Evolutionary conservation across 2,888 invertebrate species (phyloP).

Genomic region (Epicampocera succincta): DNA sequence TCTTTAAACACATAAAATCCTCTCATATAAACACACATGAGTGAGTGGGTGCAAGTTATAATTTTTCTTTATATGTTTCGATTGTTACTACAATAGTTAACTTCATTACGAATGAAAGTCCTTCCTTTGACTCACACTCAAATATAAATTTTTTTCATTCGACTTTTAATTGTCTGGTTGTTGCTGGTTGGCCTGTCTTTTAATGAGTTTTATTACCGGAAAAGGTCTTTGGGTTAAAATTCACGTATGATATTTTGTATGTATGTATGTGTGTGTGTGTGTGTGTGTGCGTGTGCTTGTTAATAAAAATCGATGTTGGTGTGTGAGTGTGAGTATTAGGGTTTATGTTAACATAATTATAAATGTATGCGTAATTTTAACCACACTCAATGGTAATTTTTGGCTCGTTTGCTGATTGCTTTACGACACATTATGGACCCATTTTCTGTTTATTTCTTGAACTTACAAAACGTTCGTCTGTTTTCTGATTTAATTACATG

Average conservation of each 20-base stretch:
- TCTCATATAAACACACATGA: conserved; percentile 9
- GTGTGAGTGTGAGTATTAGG: neutral
- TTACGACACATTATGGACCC: conserved; percentile 78
- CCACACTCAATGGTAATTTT: conserved; percentile 72
- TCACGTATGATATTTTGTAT: neutral
- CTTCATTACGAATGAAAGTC: conserved; percentile 56
- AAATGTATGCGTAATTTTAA: conserved; percentile 71
- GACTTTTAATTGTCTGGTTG: conserved; percentile 65
- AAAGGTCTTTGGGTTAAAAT: conserved; percentile 34
- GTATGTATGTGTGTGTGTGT: neutral
- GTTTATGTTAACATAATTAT: conserved; percentile 70
- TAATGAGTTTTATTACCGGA: conserved; percentile 62
- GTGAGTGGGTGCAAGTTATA: conserved; percentile 9
- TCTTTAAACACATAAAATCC: conserved; percentile 22
- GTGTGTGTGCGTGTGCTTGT: conserved; percentile 3
- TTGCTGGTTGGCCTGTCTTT: conserved; percentile 47
- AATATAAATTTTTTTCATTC: conserved; percentile 49
- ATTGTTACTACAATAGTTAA: conserved; percentile 52
- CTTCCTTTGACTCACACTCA: conserved; percentile 25
- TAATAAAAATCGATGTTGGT: conserved; percentile 17
- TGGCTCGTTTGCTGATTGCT: conserved; percentile 78
- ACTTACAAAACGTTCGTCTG: conserved; percentile 5
- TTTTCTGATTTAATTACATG: conserved; percentile 16
- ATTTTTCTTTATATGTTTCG: conserved; percentile 23
- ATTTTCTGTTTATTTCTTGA: conserved; percentile 71